These are phyloP conservation scores for Tenthredo amoena DNA, from an alignment of 2,888 invertebrate species.

Conservation along the genomic window DNA sequence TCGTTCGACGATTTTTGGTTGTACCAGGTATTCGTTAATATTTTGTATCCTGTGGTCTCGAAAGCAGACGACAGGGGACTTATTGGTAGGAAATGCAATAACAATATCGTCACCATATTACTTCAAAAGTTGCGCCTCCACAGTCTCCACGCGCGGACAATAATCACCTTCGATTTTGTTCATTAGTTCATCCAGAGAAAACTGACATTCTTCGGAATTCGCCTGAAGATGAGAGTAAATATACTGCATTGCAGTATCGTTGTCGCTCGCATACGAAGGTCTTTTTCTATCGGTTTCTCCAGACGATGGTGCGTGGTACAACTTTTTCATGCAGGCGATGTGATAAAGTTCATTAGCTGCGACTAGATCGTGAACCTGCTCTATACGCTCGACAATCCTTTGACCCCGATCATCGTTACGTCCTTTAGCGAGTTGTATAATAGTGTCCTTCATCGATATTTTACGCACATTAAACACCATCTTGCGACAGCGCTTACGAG, in stretches of 20 bases:
- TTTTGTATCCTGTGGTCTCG: neutral
- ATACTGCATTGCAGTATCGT: neutral
- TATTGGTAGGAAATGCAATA: no score
- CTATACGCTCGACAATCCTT: constrained; percentile 54
- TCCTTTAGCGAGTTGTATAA: constrained; percentile 36
- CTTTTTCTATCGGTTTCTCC: neutral
- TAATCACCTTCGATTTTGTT: neutral
- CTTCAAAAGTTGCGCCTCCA: no score
- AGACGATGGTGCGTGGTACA: neutral
- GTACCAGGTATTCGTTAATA: neutral
- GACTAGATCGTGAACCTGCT: constrained; percentile 51
- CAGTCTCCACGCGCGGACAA: no score
- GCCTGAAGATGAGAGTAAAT: neutral
- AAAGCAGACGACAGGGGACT: neutral
- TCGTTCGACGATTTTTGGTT: no score
- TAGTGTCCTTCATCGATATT: constrained; percentile 46
- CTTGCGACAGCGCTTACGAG: neutral
- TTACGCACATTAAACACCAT: constrained; percentile 22
- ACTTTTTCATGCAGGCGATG: neutral
- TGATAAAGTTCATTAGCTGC: neutral
- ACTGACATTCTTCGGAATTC: constrained; percentile 24
- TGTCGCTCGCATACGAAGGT: neutral
- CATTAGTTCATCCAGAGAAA: neutral
- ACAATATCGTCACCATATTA: no score
- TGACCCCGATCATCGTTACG: constrained; percentile 55